Percentiles rank a stretch among this genome's conserved stretches.
Evolutionary conservation across 2,888 invertebrate species (phyloP).

Genomic region (Aromia moschata): DNA sequence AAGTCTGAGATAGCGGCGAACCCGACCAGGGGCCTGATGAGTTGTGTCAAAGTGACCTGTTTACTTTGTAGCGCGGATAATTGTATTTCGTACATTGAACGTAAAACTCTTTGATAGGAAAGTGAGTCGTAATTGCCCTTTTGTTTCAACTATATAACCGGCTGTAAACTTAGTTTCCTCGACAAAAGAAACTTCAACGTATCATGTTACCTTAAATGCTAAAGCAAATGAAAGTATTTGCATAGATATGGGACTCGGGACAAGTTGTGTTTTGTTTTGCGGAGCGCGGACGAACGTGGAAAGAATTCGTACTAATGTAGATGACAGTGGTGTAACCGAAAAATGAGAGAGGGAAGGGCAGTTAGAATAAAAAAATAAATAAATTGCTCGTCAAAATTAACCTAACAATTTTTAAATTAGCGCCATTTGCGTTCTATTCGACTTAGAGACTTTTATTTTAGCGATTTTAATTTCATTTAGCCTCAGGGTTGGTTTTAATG

Average conservation of each 20-base stretch:
- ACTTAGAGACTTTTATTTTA: too few relatives aligned
- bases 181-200: conserved; percentile 31
- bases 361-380: too few relatives aligned
- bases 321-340: too few relatives aligned
- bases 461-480: too few relatives aligned
- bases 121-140: conserved; percentile 50
- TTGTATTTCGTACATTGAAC: conserved; percentile 51
- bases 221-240: conserved; percentile 37
- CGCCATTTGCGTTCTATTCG: too few relatives aligned
- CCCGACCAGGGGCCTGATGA: conserved; percentile 38
- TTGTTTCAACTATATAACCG: conserved; percentile 37
- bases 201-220: conserved; percentile 30
- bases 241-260: conserved; percentile 24
- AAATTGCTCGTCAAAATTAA: too few relatives aligned
- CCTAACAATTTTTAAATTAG: too few relatives aligned
- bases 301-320: too few relatives aligned
- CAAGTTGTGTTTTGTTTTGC: too few relatives aligned
- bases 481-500: too few relatives aligned
- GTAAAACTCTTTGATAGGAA: conserved; percentile 49
- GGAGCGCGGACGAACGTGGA: too few relatives aligned
- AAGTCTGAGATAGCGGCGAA: conserved; percentile 33
- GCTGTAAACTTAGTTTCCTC: conserved; percentile 30
- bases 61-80: conserved; percentile 54
- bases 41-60: conserved; percentile 48
- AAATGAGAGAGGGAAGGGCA: too few relatives aligned